These are phyloP conservation scores for Propithecus deckenii DNA, from an alignment of 2,797 vertebrate genomes.

Conservation along the genomic window DNA sequence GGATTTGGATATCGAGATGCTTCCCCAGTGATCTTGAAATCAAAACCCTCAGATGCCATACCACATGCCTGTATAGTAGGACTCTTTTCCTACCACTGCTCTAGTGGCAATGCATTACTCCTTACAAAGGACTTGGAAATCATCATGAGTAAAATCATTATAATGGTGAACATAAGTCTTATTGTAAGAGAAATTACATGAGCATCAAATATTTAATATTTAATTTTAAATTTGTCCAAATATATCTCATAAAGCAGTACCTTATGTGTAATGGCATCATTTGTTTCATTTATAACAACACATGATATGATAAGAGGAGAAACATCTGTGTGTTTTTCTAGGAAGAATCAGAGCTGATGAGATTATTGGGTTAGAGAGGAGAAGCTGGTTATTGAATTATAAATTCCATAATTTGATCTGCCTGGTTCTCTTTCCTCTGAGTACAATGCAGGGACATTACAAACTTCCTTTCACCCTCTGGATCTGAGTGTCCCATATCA, in stretches of 20 bases:
- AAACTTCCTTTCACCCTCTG: background rate
- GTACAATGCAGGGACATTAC: background rate
- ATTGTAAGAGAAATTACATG: background rate
- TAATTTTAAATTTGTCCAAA: background rate
- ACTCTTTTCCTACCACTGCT: background rate
- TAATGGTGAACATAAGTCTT: background rate
- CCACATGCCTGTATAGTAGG: no score
- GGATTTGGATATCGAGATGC: background rate
- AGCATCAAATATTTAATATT: background rate
- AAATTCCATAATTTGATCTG: conserved; percentile 34
- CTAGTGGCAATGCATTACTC: background rate
- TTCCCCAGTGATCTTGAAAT: background rate
- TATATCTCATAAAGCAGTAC: background rate
- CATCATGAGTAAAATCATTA: background rate
- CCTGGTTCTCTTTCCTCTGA: background rate
- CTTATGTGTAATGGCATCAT: background rate
- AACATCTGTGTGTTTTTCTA: background rate
- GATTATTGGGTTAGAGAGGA: background rate
- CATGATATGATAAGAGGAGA: background rate
- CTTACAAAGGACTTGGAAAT: background rate
- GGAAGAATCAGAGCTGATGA: background rate
- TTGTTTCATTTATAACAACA: background rate
- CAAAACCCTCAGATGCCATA: background rate
- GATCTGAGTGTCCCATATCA: background rate
- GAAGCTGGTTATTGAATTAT: conserved; percentile 22